Conservation (phyloP, 2,113 vertebrate species). For the Brevimyrus niger region DNA sequence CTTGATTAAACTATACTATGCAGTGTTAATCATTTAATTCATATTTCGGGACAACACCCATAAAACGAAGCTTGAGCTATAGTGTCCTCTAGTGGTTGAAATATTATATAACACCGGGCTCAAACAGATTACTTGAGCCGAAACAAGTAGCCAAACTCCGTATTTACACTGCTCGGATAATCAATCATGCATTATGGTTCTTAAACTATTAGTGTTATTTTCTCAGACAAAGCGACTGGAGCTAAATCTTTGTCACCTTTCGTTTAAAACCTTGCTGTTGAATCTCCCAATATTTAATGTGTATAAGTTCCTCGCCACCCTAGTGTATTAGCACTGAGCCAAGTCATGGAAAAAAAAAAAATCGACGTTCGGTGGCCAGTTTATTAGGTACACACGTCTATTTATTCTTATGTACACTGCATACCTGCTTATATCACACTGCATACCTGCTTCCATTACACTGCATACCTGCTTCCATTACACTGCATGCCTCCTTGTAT, state of each 20-base stretch:
- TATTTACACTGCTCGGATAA: not conserved
- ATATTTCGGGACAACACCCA: not conserved
- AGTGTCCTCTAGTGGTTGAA: slow-evolving; percentile 1
- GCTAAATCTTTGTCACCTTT: not conserved
- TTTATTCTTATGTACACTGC: not conserved
- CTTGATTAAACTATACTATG: not conserved
- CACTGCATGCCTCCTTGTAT: not conserved
- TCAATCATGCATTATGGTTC: not conserved
- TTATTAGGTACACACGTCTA: not conserved
- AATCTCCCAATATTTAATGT: not conserved
- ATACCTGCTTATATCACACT: not conserved
- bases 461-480: not conserved
- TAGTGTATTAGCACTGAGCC: not conserved
- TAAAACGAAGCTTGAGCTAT: not conserved
- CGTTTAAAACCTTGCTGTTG: not conserved
- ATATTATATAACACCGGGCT: not conserved
- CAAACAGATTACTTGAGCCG: not conserved
- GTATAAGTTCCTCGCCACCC: not conserved
- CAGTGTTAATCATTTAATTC: not conserved
- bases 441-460: not conserved
- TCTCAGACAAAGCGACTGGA: not conserved
- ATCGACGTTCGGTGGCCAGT: not conserved
- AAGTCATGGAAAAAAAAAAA: not conserved
- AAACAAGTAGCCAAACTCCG: not conserved
- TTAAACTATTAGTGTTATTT: not conserved